Evolutionary conservation across 1,140 invertebrate genomes (phyloP), one percentile per base, ranked within the genome.

Genomic region (Hypothenemus hampei): DNA sequence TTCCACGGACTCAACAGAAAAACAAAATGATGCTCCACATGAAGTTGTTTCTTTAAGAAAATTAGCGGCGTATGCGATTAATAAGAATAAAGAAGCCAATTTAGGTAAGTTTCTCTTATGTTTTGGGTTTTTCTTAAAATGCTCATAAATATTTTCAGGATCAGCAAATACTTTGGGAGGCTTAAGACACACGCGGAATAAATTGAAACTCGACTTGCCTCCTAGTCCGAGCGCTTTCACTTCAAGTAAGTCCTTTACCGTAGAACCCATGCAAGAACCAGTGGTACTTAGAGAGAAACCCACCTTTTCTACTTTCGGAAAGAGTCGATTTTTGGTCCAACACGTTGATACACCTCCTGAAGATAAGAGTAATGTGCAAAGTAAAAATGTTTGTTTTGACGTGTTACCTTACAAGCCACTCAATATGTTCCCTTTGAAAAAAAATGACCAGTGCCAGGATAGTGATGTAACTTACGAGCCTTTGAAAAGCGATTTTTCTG

Each of bases 151-250:
- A 31, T 3, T 13, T 31, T 31, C 39, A 54, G 51, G 26, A 18
- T 11, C 33, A 18, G 60, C 59, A 33, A 63, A 65, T 35, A 29
- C 41, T 16, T 59, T 87, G 11, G 86, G 86, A n/a, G 83, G 86
- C 16, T 68, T 89, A 10, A 71, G 85, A 23, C 86, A 89, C 63
- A 87, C 85, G 1, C 72, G 84, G 54, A 81, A 85, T 65, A 78
- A 77, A 58, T 74, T 89, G 11, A 87, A 85, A 65, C 73, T 87
- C 4, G 84, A 87, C 70, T 70, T 88, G 31, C 76, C 78, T 4
- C 78, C 79, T 3, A 74, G 72, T 65, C 78, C 78, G 2, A 69
- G 60, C 36, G 65, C 67, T 15, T 71, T 71, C 51, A 63, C 63
- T 11, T 58, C 65, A 6, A 59, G 36, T n/a, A 67, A 62, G 60